A percentile compares a stretch with the other conserved stretches of the same genome.
Evolutionary conservation across 2,888 invertebrate species (phyloP).

Genomic region (Congeria kusceri): DNA sequence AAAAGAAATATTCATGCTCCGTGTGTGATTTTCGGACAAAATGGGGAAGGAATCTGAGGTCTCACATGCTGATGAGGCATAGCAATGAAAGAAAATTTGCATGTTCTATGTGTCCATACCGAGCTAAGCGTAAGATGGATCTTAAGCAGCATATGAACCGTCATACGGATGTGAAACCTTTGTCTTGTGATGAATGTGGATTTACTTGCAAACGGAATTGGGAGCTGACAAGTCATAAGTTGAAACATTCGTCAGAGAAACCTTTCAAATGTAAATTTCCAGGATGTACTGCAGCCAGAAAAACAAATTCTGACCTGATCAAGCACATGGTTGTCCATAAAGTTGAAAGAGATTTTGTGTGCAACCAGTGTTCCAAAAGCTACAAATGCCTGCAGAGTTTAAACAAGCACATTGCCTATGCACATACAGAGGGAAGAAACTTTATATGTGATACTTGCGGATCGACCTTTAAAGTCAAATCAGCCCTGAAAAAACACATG

Average conservation of each 20-base stretch:
- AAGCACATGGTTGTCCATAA: slow-evolving; percentile 74
- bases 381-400: slow-evolving; percentile 58
- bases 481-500: slow-evolving; percentile 66
- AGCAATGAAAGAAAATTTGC: slow-evolving; percentile 60
- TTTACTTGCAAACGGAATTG: slow-evolving; percentile 75
- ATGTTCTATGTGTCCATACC: slow-evolving; percentile 68
- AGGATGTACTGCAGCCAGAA: slow-evolving; percentile 68
- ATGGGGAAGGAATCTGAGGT: slow-evolving; percentile 67
- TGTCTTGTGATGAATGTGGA: slow-evolving; percentile 70
- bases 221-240: slow-evolving; percentile 73
- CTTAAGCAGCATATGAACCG: slow-evolving; percentile 71
- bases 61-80: slow-evolving; percentile 66
- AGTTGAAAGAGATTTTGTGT: slow-evolving; percentile 58
- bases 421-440: slow-evolving; percentile 59
- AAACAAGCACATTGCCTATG: slow-evolving; percentile 63
- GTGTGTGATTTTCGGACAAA: slow-evolving; percentile 72
- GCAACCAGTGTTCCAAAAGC: slow-evolving; percentile 68
- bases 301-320: slow-evolving; percentile 74
- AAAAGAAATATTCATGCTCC: slow-evolving; percentile 66
- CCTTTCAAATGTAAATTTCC: slow-evolving; percentile 70
- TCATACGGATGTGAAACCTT: slow-evolving; percentile 73
- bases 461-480: slow-evolving; percentile 67
- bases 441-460: slow-evolving; percentile 72
- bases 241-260: slow-evolving; percentile 69
- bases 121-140: slow-evolving; percentile 67